Evolutionary conservation across 2,888 invertebrate species (phyloP), one percentile per base, ranked within the genome.

Genomic region (Synergus gifuensis): DNA sequence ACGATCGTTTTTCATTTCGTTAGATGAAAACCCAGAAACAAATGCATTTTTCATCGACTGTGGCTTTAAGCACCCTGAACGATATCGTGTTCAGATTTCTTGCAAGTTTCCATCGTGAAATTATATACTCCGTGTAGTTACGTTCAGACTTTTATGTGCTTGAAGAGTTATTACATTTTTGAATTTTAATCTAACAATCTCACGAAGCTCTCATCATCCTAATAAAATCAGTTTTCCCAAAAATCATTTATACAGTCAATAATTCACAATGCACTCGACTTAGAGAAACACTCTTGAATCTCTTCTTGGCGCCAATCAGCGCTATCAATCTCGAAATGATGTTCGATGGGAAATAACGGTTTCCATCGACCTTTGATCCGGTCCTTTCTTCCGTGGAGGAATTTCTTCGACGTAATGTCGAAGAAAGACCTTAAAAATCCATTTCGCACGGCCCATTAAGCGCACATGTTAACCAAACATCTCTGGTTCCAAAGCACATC

Each of bases 361-460:
- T 67, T 46, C 46, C 49, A 1, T 16, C 46, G 54, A 63, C 54
- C 78, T 78, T 49, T 67, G 62, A 78, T n/a, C 28, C 78, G 49
- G 40, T 78, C 42, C 49, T 66, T 78, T 66, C 46, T 78, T 78
- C 22, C 22, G 54, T 49, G 73, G 40, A 73, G 73, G 49, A 73
- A 73, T 73, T 73, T 73, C 54, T 54, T 42, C 62, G 40, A 12
- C 36, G n/a, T 28, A 44, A 60, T 36, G 40, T 69, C 77, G 84
- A 87, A 87, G 83, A 85, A 85, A 85, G 84, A 87, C 84, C 86
- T 89, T 87, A 87, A 89, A 90, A 90, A 90, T 90, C 89, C 88
- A 90, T 90, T 89, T 88, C 84, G 85, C 88, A 87, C 87, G 86
- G 85, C 80, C 90, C 89, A 90, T 90, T 90, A 90, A 85, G 86